A percentile compares a stretch with the other conserved stretches of the same genome.
Evolutionary conservation across 2,797 vertebrate genomes (phyloP).

Genomic region (Amazona ochrocephala): DNA sequence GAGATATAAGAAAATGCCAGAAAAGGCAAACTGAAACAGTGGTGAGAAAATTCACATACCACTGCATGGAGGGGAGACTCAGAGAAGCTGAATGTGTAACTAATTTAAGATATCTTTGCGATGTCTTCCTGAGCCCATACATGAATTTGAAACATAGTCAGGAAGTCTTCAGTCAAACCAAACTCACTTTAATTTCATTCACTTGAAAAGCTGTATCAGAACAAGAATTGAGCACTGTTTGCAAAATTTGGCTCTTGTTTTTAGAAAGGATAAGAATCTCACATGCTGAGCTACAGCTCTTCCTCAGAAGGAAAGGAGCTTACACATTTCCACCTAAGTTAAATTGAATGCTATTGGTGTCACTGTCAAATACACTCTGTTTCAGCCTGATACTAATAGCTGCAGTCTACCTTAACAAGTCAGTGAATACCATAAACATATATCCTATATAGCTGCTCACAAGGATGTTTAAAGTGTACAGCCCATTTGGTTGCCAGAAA

Average conservation of each 20-base stretch:
- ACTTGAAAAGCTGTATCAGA: background rate
- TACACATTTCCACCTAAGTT: background rate
- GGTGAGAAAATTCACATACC: background rate
- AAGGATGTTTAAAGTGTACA: background rate
- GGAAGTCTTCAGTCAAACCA: background rate
- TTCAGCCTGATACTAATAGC: background rate
- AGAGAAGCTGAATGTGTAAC: background rate
- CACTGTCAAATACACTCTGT: slow-evolving; percentile 3
- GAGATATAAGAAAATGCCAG: background rate
- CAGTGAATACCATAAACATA: background rate
- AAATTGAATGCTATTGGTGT: background rate
- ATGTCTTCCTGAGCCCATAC: background rate
- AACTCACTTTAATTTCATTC: background rate
- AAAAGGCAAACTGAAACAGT: background rate
- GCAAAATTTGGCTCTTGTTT: background rate
- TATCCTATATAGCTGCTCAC: background rate
- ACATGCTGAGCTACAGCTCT: background rate
- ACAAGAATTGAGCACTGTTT: background rate
- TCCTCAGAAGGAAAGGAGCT: background rate
- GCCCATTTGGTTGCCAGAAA: slow-evolving; percentile 56
- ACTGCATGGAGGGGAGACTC: background rate
- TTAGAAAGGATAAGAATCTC: background rate
- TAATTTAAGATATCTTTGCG: background rate
- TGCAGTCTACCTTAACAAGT: background rate
- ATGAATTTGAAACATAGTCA: background rate